These are phyloP conservation scores for Eupelmus urozonus DNA, from an alignment of 2,888 invertebrate genomes.

Conservation along the genomic window DNA sequence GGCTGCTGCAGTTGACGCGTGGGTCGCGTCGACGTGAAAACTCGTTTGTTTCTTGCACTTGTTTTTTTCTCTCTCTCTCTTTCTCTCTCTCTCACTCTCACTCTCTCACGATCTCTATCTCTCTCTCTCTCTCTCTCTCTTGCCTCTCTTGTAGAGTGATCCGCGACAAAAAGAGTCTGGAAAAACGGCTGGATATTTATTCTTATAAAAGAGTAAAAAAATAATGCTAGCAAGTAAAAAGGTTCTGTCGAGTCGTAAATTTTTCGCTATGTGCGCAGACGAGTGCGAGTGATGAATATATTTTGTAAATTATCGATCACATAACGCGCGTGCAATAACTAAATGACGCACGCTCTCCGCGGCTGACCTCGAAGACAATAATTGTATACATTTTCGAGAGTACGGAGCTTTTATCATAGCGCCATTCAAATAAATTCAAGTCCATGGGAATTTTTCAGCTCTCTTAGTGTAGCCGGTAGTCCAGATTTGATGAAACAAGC, in stretches of 20 bases:
- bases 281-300: slow-evolving; percentile 30
- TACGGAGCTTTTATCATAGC: not conserved
- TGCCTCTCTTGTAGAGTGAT: too few relatives aligned
- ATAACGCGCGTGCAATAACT: slow-evolving; percentile 34
- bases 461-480: too few relatives aligned
- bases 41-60: slow-evolving; percentile 50
- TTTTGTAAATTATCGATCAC: slow-evolving; percentile 49
- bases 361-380: slow-evolving; percentile 45
- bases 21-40: slow-evolving; percentile 54
- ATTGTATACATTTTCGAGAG: slow-evolving; percentile 30
- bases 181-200: slow-evolving; percentile 23
- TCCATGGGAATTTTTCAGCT: too few relatives aligned
- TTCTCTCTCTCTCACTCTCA: too few relatives aligned
- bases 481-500: slow-evolving; percentile 75
- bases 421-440: too few relatives aligned
- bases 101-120: too few relatives aligned
- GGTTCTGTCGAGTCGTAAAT: slow-evolving; percentile 7
- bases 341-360: slow-evolving; percentile 43
- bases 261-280: not conserved
- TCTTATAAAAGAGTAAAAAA: slow-evolving; percentile 19
- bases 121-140: too few relatives aligned
- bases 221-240: slow-evolving; percentile 8
- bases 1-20: slow-evolving; percentile 53
- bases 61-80: slow-evolving; percentile 3
- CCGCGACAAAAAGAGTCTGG: not conserved